Evolutionary conservation across 1,140 invertebrate genomes (phyloP), one percentile per base, ranked within the genome.

Genomic region (Tenebrio molitor): DNA sequence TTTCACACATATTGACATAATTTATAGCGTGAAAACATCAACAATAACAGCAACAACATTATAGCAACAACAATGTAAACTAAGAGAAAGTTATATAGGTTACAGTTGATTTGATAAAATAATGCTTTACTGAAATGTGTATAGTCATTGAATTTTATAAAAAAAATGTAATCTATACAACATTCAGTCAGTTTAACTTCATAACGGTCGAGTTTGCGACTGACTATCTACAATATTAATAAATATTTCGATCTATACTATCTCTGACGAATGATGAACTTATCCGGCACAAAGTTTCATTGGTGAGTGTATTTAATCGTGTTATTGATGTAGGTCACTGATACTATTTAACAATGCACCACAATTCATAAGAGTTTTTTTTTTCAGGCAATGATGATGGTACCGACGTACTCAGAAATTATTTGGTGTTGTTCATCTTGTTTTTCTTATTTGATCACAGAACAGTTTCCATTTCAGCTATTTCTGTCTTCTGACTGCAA

Each of bases 391-490:
- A 71, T 70, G 41, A 66, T 41, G 42, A 58, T 12, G 23, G 50
- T 64, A 23, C 25, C 19, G 34, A 62, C 21, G 34, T 41, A 50
- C 10, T 63, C 21, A 39, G 36, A 39, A 50, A 58, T 50, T 66
- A 58, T 69, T 78, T 78, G 79, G 78, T 80, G 77, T 78, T 78
- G 58, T 65, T 74, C 39, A 12, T 78, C 44, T 72, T 53, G 44
- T 58, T 71, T 36, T 74, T 73, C 58, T 73, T 67, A 63, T 73
- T 79, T 71, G 75, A 88, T 94, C 92, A 94, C 88, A 94, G 92
- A 87, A 94, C 93, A 81, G 93, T 94, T 87, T 94, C 93, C 89
- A 94, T 94, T 87, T 94, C 93, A 80, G 92, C 92, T 74, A 92
- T 91, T 85, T 91, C 90, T 75, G 90, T 92, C 81, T 84, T 86